Base-by-base conservation (phyloP, 2,113 vertebrate species). In the Rhadina sibilatrix region DNA sequence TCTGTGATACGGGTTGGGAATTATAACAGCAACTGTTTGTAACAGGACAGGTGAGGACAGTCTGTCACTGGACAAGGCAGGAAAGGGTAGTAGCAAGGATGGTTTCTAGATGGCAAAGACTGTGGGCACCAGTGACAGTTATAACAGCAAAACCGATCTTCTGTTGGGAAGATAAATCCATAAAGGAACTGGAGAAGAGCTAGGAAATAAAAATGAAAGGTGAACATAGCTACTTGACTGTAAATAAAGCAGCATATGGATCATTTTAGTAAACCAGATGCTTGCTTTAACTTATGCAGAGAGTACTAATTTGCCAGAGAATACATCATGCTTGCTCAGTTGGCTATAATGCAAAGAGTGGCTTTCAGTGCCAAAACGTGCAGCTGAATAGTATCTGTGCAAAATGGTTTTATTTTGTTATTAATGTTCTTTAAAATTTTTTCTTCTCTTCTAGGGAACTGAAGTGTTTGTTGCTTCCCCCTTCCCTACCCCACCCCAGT, bases 271-370 rank as follows among this genome's bases (percentile, higher is more conserved):
- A 85, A 94, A 60, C 17, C 19, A 79, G 59, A 28, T 57, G 76
- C 47, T 91, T 79, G 21, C 80, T 91, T 89, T 65, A 63, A 81
- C 63, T 93, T 80, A 77, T 8, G 18, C 63, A 80, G 59, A 44
- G 59, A 53, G 54, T 90, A 53, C 50, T 76, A 61, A 72, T 84
- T 82, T 95, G 60, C 82, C 52, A 92, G 35, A 68, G 65, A 53
- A 85, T 12, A 42, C 37, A 46, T 46, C 22, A 4, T 0, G 19
- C 96, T 97, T 96, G 76, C 96, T 96, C n/a, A 33, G 60, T 87
- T 84, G 74, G 64, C 84, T 96, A 5, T 53, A 90, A 64, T 50
- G 66, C 90, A 70, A 91, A 94, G 65, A 52, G 81, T 87, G 86
- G 52, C 88, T 96, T 94, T 88, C 50, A 23, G 10, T 90, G 77